phyloP scores from a whole-genome alignment of 2,888 invertebrate species.

The Eupithecia abbreviata region DNA sequence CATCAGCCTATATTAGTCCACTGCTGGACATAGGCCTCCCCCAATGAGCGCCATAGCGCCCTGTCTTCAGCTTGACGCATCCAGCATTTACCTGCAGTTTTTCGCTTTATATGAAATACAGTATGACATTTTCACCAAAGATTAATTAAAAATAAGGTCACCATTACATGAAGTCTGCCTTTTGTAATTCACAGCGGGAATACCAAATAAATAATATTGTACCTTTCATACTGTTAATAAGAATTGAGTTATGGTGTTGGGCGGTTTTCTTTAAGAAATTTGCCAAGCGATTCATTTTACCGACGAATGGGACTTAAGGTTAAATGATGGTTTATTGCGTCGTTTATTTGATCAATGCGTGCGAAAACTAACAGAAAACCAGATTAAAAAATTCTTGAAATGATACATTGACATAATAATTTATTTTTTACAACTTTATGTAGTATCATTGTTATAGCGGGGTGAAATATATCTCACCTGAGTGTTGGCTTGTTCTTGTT shows the following conservation, averaged over 20 bases:
- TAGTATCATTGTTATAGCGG: neutral
- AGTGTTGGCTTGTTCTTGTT: no score
- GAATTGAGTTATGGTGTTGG: constrained; percentile 33
- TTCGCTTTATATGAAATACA: constrained; percentile 56
- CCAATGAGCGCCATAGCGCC: no score
- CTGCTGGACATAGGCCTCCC: no score
- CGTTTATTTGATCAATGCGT: constrained; percentile 14
- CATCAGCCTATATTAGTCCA: no score
- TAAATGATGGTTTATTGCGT: constrained; percentile 13
- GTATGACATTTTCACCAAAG: constrained; percentile 51
- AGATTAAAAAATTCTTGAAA: neutral
- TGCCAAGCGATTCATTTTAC: constrained; percentile 24
- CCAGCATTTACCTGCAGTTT: no score
- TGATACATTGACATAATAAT: neutral
- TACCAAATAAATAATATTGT: constrained; percentile 41
- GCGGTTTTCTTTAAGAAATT: constrained; percentile 34
- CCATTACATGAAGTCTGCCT: constrained; percentile 40
- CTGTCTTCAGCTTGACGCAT: no score
- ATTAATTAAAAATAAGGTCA: constrained; percentile 57
- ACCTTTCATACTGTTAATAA: constrained; percentile 34
- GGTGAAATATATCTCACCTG: neutral
- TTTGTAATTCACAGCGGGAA: constrained; percentile 37
- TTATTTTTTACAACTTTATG: no score
- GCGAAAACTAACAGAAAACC: constrained; percentile 4
- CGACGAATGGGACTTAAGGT: constrained; percentile 19